Evolutionary conservation across 2,888 invertebrate genomes (phyloP), one percentile per base, ranked within the genome.

Genomic region (Spodoptera exigua): DNA sequence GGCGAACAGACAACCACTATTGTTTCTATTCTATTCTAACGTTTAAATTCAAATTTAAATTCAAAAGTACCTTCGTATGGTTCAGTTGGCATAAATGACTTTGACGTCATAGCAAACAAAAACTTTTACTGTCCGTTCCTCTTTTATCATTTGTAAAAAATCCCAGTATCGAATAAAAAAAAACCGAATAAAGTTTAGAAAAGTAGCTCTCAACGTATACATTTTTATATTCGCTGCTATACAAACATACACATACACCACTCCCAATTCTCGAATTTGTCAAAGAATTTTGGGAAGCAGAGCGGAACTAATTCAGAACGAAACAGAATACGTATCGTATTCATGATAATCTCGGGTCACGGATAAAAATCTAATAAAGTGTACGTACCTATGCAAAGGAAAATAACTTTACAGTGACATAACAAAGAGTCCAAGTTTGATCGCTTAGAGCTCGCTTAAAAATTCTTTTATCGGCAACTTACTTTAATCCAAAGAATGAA

Each of bases 341-440:
- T 59, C 49, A 59, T 65, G 34, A 46, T 72, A 66, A 75, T 75
- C 52, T 49, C 14, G 45, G 32, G 41, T 61, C 51, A 53, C 16
- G 53, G 55, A 59, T 58, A 49, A 61, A 57, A 59, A 54, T 32
- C 36, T 56, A 59, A 57, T 55, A 66, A 56, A 56, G 16, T 52
- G 32, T 51, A 54, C 21, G 17, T 35, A 58, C 36, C 18, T 27
- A 39, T 51, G 46, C 37, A 53, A 54, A 56, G 37, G 32, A 61
- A 63, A 55, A 60, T 60, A 56, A 53, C 47, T 36, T 55, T 44
- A 41, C 32, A 55, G 16, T 72, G 49, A 54, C 54, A 67, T 72
- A 49, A 54, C 54, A 67, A 72, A 67, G 59, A 49, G 40, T 9
- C 14, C 27, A 37, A 57, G 52, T 60, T 75, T 57, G 66, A 27